A percentile compares a stretch with the other conserved stretches of the same genome.
Evolutionary conservation across 2,888 invertebrate species (phyloP).

Genomic region (Melangyna quadrimaculata): DNA sequence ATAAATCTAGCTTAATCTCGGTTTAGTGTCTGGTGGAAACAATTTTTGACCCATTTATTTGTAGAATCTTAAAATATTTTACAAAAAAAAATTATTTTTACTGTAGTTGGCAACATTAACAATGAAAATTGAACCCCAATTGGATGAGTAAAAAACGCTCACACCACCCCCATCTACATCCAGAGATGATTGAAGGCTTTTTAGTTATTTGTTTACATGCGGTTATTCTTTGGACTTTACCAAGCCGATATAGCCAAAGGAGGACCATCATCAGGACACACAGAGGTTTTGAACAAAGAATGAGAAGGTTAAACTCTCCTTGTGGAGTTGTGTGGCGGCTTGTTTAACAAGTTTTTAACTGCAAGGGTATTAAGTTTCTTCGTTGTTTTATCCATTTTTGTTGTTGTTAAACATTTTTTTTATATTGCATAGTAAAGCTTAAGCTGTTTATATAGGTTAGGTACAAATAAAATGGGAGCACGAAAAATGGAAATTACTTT

Average conservation of each 20-base stretch:
- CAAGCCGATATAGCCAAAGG: conserved; percentile 15
- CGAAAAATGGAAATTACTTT: conserved; percentile 28
- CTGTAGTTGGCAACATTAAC: background rate
- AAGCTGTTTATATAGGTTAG: too few relatives aligned
- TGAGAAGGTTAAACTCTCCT: conserved; percentile 51
- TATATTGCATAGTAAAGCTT: background rate
- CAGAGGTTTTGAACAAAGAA: conserved; percentile 20
- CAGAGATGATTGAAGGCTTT: conserved; percentile 56
- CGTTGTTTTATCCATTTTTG: background rate
- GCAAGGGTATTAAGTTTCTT: conserved; percentile 37
- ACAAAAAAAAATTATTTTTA: too few relatives aligned
- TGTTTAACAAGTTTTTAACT: conserved; percentile 66
- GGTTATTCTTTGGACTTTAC: conserved; percentile 59
- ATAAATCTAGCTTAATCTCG: too few relatives aligned
- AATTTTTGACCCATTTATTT: background rate
- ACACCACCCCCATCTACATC: conserved; percentile 2
- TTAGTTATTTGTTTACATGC: conserved; percentile 66
- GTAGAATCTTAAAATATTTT: background rate
- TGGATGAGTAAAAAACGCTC: conserved; percentile 6
- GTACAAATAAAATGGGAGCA: conserved; percentile 1
- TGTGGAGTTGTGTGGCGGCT: conserved; percentile 31
- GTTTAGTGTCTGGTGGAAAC: too few relatives aligned
- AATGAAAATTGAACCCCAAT: background rate
- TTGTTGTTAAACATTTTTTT: background rate
- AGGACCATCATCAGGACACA: background rate